Conservation (phyloP, 2,797 vertebrate species). For the Galagoides demidoff region DNA sequence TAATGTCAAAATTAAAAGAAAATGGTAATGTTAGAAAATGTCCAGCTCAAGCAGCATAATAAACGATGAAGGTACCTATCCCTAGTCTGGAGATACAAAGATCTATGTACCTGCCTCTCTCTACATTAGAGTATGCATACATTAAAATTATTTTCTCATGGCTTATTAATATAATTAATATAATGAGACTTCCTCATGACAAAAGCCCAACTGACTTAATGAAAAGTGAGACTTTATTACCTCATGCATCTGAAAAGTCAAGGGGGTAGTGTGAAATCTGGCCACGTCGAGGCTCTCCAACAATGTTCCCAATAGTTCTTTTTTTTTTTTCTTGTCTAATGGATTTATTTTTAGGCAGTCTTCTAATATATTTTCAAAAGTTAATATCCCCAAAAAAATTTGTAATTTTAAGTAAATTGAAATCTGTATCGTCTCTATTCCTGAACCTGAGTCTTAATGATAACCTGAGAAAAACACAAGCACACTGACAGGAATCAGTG, state of each 20-base stretch:
- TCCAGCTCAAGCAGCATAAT: background rate
- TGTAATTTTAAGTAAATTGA: background rate
- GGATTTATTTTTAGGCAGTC: background rate
- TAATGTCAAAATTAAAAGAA: background rate
- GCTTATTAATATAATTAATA: background rate
- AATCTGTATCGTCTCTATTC: background rate
- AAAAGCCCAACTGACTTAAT: background rate
- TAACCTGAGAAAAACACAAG: background rate
- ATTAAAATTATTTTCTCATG: background rate
- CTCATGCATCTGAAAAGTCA: background rate
- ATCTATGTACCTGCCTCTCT: background rate
- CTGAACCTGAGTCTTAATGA: background rate
- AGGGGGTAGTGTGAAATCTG: background rate
- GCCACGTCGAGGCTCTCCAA: background rate
- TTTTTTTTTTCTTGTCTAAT: background rate
- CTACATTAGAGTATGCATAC: background rate
- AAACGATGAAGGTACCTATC: background rate
- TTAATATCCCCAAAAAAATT: background rate
- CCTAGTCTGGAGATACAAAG: background rate
- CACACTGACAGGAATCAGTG: background rate
- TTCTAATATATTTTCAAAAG: background rate
- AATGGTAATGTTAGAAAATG: background rate
- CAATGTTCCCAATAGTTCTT: background rate
- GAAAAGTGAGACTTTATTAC: background rate
- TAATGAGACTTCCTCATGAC: background rate